Percentiles rank a stretch among this genome's conserved stretches.
These are phyloP conservation scores for Mercenaria mercenaria DNA, from an alignment of 1,140 invertebrate species.

Conservation along the genomic window DNA sequence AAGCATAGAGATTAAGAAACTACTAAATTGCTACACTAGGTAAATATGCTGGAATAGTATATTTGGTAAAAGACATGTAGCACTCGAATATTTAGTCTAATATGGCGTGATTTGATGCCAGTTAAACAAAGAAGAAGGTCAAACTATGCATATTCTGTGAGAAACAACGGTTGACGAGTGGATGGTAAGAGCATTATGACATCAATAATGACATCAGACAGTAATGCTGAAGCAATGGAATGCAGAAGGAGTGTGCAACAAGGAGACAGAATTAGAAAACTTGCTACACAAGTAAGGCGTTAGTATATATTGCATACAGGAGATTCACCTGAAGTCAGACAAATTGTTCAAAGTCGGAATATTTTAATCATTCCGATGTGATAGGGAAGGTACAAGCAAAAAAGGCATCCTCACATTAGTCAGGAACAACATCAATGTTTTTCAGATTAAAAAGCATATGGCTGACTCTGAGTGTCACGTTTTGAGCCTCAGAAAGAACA, in stretches of 20 bases:
- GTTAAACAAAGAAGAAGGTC: no score
- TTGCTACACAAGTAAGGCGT: conserved; percentile 56
- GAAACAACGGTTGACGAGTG: no score
- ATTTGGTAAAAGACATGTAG: no score
- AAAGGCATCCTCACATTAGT: conserved; percentile 57
- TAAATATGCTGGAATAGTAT: no score
- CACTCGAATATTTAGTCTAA: no score
- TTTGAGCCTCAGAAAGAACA: not conserved
- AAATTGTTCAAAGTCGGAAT: conserved; percentile 51
- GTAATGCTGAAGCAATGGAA: conserved; percentile 64
- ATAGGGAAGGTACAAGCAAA: conserved; percentile 45
- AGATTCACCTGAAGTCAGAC: conserved; percentile 44
- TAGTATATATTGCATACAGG: conserved; percentile 55
- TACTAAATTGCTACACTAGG: no score
- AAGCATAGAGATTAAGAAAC: no score
- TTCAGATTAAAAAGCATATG: conserved; percentile 28
- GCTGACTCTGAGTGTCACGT: conserved; percentile 44
- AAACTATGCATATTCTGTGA: no score
- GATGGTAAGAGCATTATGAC: no score
- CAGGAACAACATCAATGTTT: conserved; percentile 2
- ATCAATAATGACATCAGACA: no score
- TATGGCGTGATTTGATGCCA: no score
- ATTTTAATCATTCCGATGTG: conserved; percentile 45
- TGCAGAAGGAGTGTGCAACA: conserved; percentile 62
- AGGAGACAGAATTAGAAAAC: conserved; percentile 44